These are phyloP conservation scores for Leptodirus hochenwartii DNA, from an alignment of 2,888 invertebrate species.

Conservation along the genomic window DNA sequence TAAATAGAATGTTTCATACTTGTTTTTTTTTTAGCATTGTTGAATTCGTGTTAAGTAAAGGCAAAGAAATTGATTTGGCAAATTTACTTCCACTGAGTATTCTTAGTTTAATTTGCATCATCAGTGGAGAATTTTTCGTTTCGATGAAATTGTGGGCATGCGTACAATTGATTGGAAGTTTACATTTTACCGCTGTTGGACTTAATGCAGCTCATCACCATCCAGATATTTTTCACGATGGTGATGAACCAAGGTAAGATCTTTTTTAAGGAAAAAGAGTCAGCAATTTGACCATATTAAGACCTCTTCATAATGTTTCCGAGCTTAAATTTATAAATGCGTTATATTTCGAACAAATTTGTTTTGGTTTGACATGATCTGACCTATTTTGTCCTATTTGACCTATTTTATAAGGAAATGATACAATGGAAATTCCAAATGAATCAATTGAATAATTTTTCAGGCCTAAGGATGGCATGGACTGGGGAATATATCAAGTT, in stretches of 20 bases:
- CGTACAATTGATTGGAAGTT: constrained; percentile 38
- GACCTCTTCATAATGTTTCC: too few species aligned
- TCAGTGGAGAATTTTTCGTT: constrained; percentile 20
- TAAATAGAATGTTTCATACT: constrained; percentile 6
- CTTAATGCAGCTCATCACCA: constrained; percentile 65
- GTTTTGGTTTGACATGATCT: too few species aligned
- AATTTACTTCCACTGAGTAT: constrained; percentile 27
- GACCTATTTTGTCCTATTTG: too few species aligned
- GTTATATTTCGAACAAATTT: too few species aligned
- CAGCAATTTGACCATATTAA: too few species aligned
- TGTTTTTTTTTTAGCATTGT: constrained; percentile 2
- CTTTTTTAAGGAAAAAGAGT: too few species aligned
- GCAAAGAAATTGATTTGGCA: too few species aligned
- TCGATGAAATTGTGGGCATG: constrained; percentile 40
- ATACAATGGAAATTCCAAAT: too few species aligned
- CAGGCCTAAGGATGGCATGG: constrained; percentile 30
- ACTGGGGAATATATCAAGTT: constrained; percentile 66
- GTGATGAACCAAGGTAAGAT: constrained; percentile 49
- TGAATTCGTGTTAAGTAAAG: constrained; percentile 1
- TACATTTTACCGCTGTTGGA: constrained; percentile 43
- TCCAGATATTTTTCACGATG: constrained; percentile 63
- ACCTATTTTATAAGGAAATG: too few species aligned
- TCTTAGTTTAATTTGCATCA: constrained; percentile 27
- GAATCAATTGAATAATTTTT: constrained; percentile 15
- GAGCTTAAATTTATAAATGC: too few species aligned